Evolutionary conservation across 1,140 invertebrate species (phyloP).

Genomic region (Sesamia nonagrioides): DNA sequence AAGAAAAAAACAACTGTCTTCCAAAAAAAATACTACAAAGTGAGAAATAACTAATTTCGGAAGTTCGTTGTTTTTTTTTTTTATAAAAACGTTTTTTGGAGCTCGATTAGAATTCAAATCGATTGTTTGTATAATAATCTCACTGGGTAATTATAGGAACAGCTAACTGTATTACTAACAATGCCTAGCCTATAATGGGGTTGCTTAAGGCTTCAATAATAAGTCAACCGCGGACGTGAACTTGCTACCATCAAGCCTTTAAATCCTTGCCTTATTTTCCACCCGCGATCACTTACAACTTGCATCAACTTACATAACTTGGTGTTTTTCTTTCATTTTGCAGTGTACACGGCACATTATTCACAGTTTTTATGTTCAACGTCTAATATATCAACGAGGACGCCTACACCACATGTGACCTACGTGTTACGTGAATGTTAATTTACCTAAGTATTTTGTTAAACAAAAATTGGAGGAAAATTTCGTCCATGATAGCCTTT

Average conservation of each 20-base stretch:
- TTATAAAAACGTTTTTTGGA: too few species aligned
- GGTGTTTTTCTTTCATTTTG: conserved; percentile 37
- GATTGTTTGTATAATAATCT: too few species aligned
- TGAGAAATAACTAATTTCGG: too few species aligned
- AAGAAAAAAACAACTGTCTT: too few species aligned
- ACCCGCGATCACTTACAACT: background rate
- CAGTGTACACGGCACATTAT: conserved; percentile 13
- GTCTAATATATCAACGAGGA: conserved; percentile 19
- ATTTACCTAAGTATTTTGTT: background rate
- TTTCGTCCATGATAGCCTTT: too few species aligned
- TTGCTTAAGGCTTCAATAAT: background rate
- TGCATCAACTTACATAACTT: background rate
- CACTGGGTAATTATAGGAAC: background rate
- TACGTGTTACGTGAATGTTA: background rate
- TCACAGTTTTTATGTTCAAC: conserved; percentile 26
- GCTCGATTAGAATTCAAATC: too few species aligned
- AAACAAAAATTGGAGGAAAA: background rate
- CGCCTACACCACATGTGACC: conserved; percentile 10
- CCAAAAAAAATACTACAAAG: too few species aligned
- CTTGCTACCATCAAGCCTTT: background rate
- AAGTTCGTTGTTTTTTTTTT: too few species aligned
- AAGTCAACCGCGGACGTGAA: background rate
- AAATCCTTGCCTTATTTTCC: too few species aligned
- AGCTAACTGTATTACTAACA: background rate
- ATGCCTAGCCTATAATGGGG: background rate